phyloP scores from a whole-genome alignment of 2,797 vertebrate species.

The Lagorchestes hirsutus region DNA sequence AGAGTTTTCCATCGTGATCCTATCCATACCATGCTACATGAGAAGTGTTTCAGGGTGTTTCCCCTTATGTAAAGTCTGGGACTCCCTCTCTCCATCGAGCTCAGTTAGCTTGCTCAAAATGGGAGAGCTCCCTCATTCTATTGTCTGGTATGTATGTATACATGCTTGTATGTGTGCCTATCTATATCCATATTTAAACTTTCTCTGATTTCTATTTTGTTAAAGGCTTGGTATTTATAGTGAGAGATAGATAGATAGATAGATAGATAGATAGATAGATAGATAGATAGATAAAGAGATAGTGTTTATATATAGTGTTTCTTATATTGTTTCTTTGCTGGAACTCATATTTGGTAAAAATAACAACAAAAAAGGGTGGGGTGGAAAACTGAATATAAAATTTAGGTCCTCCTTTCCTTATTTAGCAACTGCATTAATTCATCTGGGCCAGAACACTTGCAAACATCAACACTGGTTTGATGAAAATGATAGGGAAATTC shows the following conservation, averaged over 20 bases:
- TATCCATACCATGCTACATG: fast-evolving
- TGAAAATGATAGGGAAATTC: too few relatives aligned
- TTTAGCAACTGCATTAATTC: background rate
- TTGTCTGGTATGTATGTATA: background rate
- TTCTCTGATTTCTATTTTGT: background rate
- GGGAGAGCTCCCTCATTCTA: background rate
- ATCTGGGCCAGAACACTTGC: too few relatives aligned
- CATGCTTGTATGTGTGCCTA: too few relatives aligned
- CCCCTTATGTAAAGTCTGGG: background rate
- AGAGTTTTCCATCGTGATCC: background rate
- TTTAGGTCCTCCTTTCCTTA: background rate
- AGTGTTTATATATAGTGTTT: too few relatives aligned
- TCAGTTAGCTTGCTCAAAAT: background rate
- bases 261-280: too few relatives aligned
- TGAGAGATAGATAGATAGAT: too few relatives aligned
- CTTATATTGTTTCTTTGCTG: background rate
- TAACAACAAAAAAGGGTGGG: too few relatives aligned
- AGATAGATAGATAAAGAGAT: too few relatives aligned
- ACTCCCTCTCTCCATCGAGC: background rate
- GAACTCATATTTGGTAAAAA: background rate
- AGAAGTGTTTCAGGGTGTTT: background rate
- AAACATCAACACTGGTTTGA: too few relatives aligned
- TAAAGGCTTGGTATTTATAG: background rate
- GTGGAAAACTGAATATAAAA: background rate
- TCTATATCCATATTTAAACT: background rate